phyloP scores from a whole-genome alignment of 2,113 vertebrate species.

The Sciurus niger region DNA sequence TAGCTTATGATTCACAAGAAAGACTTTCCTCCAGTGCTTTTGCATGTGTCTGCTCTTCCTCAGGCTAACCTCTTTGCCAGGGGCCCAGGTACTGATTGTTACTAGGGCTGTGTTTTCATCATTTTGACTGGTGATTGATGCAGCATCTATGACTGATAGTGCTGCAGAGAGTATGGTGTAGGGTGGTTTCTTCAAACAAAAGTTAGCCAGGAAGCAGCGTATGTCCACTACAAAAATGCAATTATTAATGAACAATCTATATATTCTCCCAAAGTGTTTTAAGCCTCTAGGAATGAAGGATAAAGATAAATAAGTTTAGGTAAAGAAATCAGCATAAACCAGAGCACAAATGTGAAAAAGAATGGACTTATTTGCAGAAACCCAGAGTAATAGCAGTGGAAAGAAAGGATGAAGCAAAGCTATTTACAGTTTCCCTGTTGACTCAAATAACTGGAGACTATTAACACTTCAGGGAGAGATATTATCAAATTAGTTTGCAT shows the following conservation, averaged over 20 bases:
- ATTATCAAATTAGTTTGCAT: neutral
- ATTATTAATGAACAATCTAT: conserved; percentile 2
- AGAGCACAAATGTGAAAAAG: neutral
- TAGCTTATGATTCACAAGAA: neutral
- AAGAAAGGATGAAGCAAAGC: neutral
- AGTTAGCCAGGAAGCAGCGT: neutral
- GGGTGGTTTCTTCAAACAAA: neutral
- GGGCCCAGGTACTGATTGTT: neutral
- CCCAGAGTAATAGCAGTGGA: neutral
- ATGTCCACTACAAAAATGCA: neutral
- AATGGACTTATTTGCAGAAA: neutral
- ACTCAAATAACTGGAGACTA: neutral
- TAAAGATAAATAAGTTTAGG: neutral
- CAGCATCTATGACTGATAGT: neutral
- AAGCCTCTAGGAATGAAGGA: neutral
- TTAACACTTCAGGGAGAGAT: neutral
- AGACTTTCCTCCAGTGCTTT: neutral
- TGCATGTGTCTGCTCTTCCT: neutral
- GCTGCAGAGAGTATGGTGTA: neutral
- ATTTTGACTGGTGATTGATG: neutral
- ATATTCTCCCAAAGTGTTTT: neutral
- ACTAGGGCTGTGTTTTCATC: neutral
- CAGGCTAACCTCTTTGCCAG: neutral
- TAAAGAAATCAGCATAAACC: neutral
- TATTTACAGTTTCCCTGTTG: neutral